Evolutionary conservation across 2,113 vertebrate species (phyloP), one percentile per base, ranked within the genome.

Genomic region (Chinchilla lanigera): DNA sequence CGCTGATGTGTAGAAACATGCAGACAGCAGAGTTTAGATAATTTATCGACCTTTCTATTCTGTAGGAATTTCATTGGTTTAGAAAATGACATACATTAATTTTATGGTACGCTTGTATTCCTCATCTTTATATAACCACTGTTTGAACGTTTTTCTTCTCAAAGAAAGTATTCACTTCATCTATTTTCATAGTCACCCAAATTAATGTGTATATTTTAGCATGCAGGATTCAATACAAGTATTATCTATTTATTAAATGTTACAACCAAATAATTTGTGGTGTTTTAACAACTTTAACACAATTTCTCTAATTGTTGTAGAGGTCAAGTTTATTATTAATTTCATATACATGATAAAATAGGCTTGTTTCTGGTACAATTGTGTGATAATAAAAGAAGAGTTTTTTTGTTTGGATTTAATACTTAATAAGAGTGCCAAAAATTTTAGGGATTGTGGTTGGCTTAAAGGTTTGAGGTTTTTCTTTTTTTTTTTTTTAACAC

Each of bases 371-470:
- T 98, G 86, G 91, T 98, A 98, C 96, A 85, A 97, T 82, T 95
- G 41, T 96, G 90, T 98, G 97, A 98, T 97, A 98, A 94, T 95
- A 97, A 98, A 98, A 89, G 96, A 98, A 89, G 96, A 97, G 97
- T 90, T n/a, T 77, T 71, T 71, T 81, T n/a, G n/a, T 93, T 88
- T 86, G 98, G 98, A 98, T 98, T 93, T 52, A 97, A 0, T 91
- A 24, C 44, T 38, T 91, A 86, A 71, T 95, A 93, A 91, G 89
- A 93, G 89, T 86, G 98, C 99, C 98, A 99, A 94, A 98, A 98
- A 90, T 96, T 54, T 98, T 88, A 81, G 85, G 84, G 94, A 97
- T 97, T 97, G 97, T 97, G 98, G 89, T 98, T 98, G 98, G 95
- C 98, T 98, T 98, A 97, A 91, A 95, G 93, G 56, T 96, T 96